phyloP scores from a whole-genome alignment of 2,797 vertebrate genomes.

The Falco berigora region DNA sequence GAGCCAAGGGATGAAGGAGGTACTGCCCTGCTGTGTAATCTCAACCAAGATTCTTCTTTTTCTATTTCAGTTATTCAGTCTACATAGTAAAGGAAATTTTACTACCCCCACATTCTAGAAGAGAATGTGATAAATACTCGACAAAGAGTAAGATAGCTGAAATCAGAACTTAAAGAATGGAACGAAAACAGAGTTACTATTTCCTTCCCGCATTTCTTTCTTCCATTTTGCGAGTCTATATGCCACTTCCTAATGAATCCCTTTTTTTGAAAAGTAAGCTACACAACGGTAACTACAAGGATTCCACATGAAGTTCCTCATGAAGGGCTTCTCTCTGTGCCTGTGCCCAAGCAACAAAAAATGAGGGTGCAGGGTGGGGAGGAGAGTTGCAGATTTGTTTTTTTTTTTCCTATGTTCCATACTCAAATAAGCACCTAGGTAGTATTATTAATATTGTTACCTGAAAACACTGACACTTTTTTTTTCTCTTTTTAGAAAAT shows the following conservation, averaged over 20 bases:
- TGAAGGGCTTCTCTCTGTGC: too few relatives aligned
- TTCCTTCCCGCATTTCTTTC: neutral
- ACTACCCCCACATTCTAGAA: too few relatives aligned
- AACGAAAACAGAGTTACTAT: neutral
- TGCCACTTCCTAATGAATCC: neutral
- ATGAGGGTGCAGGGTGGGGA: neutral
- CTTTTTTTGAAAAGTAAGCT: neutral
- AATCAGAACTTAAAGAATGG: neutral
- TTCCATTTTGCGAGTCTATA: neutral
- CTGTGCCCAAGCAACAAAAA: neutral
- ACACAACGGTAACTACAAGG: neutral
- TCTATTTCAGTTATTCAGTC: neutral
- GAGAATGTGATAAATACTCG: neutral
- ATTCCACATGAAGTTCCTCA: neutral
- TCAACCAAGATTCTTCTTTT: neutral
- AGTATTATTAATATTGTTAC: neutral
- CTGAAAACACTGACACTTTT: neutral
- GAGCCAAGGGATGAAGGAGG: neutral
- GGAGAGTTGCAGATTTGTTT: neutral
- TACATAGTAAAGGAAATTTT: neutral
- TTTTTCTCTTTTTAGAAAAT: neutral
- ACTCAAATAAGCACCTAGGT: neutral
- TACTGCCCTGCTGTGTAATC: neutral
- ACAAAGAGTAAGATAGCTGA: neutral
- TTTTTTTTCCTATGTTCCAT: neutral